These are phyloP conservation scores for Himalopsyche phryganea DNA, from an alignment of 1,140 invertebrate genomes.

Conservation along the genomic window DNA sequence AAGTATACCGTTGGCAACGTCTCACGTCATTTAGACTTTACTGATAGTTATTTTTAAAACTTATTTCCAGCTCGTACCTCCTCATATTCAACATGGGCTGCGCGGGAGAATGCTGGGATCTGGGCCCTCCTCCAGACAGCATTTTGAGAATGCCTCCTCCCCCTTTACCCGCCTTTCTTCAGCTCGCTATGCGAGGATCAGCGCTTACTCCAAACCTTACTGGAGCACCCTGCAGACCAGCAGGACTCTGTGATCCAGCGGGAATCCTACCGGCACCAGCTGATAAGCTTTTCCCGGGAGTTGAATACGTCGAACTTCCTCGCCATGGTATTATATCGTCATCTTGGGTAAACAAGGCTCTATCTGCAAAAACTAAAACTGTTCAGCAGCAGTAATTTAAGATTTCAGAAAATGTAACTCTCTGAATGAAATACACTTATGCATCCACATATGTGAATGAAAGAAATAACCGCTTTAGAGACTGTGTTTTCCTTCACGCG, in stretches of 20 bases:
- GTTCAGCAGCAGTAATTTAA: too few relatives aligned
- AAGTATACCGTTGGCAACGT: too few relatives aligned
- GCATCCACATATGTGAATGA: too few relatives aligned
- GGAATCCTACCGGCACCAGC: conserved; percentile 40
- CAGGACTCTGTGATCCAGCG: conserved; percentile 50
- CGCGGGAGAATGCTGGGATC: conserved; percentile 60
- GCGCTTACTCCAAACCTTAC: conserved; percentile 44
- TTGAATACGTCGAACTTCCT: conserved; percentile 71
- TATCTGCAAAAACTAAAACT: too few relatives aligned
- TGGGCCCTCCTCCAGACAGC: conserved; percentile 75
- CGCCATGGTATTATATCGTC: conserved; percentile 62
- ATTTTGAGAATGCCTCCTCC: conserved; percentile 78
- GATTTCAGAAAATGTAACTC: too few relatives aligned
- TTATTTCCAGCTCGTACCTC: background rate
- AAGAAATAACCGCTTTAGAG: too few relatives aligned
- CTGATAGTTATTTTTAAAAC: too few relatives aligned
- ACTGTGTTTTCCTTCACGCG: too few relatives aligned
- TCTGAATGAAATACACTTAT: too few relatives aligned
- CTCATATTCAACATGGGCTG: conserved; percentile 33
- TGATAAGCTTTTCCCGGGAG: conserved; percentile 54
- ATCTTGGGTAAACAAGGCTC: too few relatives aligned
- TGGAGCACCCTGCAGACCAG: conserved; percentile 51
- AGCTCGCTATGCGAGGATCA: conserved; percentile 48
- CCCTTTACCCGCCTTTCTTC: conserved; percentile 69
- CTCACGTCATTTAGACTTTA: too few relatives aligned